Evolutionary conservation across 2,888 invertebrate species (phyloP), one percentile per base, ranked within the genome.

Genomic region (Stenodema calcarata): DNA sequence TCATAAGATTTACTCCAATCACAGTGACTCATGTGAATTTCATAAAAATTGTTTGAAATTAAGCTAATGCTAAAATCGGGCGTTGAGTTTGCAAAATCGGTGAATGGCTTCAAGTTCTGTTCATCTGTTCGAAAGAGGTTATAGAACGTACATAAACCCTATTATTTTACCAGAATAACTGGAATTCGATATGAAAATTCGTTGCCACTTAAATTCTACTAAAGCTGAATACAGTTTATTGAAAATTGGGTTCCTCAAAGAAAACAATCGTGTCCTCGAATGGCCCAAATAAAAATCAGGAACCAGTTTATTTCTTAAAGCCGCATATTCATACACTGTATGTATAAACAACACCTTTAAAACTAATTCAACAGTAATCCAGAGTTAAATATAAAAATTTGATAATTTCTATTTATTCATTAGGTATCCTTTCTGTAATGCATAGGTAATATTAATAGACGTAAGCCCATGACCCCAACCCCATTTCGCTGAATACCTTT

Each of bases 281-380:
- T 62, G 27, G 62, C 23, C 23, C 23, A n/a, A 62, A 62, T 62
- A 62, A 23, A 76, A 44, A 78, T 44, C 41, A 44, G 41, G 78
- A 78, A 78, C 78, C 78, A 78, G 14, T 78, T 78, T 78, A 78
- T 78, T 78, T 14, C 0, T 41, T 78, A 44, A 78, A 78, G 44
- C 35, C 18, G 78, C 78, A 16, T 42, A 78, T 78, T 78, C 18
- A 78, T 78, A 78, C 78, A 78, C 41, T 44, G 62, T 7, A 44
- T 44, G 78, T 78, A 78, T 78, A 78, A 78, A 78, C 44, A 44
- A 78, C 78, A 44, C 41, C 78, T 78, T 41, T 44, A 44, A 78
- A 78, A 78, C 44, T 78, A 44, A 44, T n/a, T 30, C 23, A 78
- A 78, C 78, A 78, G 44, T 78, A 44, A 78, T 78, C 27, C 78